Base-by-base conservation (phyloP, 1,140 invertebrate species). In the Orussus abietinus region DNA sequence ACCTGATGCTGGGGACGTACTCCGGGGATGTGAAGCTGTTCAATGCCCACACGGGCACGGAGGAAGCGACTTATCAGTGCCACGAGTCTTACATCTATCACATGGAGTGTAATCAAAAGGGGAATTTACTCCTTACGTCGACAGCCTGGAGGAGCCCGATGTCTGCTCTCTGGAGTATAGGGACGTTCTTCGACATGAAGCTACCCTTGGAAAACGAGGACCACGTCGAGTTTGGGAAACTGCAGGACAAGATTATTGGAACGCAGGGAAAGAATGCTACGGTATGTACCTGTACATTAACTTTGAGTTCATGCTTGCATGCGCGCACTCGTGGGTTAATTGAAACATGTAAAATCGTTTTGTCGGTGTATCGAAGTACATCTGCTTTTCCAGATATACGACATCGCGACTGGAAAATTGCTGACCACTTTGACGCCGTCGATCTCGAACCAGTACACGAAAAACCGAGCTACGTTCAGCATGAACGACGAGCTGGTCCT, bases 401-500 rank as follows among this genome's bases (percentile, higher is more conserved):
- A 98, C 65, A 81, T 93, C 21, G 78, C 79, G 28, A 96, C 92
- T 1, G 87, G 90, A 13, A 74, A 80, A 47, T 74, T 82, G 40
- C 60, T 98, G 21, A 71, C 80, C 25, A 84, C 82, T 0, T 79
- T 98, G 14, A 82, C 80, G 25, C 86, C 90, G 7, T 78, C 80
- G 32, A 83, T 90, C 51, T 88, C 87, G 18, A 98, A 98, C 75
- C 82, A 88, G 55, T 99, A 99, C 67, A 85, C 82, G 4, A 88
- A 88, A 69, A 99, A 99, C 71, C 77, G 87, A 32, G 96, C 96
- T 1, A 94, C 90, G 0, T 96, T 98, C 64, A 90, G 88, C 67
- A 89, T 90, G 45, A 88, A 86, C 9, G 96, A 99, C 67, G 91
- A 97, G 54, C 69, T 99, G 17, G 84, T 98, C 11, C 72, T 99